Conservation (phyloP, 1,140 invertebrate genomes). For the Homarus americanus region DNA sequence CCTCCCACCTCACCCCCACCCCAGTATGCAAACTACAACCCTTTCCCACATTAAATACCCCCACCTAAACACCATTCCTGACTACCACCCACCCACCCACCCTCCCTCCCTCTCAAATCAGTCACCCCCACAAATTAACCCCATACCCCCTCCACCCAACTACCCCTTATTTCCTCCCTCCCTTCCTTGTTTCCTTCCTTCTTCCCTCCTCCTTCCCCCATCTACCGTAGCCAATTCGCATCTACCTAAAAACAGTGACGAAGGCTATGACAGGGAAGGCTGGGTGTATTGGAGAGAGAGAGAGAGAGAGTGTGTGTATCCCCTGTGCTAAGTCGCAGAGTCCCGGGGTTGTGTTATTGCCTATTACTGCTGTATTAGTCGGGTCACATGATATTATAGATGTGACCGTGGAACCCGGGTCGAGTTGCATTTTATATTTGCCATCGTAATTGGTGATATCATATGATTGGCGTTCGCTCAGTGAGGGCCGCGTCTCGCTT, state of each 20-base stretch:
- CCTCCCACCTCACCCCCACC: background rate
- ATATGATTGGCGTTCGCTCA: slow-evolving; percentile 47
- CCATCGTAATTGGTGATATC: slow-evolving; percentile 49
- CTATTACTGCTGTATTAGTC: slow-evolving; percentile 49
- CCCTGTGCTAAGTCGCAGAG: background rate
- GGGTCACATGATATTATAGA: slow-evolving; percentile 53
- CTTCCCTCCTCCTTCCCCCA: no score
- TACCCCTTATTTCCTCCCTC: background rate
- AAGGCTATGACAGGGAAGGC: no score
- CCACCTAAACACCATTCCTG: no score
- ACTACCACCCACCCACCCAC: background rate
- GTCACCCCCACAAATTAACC: no score
- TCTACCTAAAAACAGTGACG: no score
- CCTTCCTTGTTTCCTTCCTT: background rate
- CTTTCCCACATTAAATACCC: no score
- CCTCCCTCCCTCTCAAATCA: background rate
- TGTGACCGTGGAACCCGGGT: slow-evolving; percentile 31
- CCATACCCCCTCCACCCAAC: background rate
- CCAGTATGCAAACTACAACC: no score
- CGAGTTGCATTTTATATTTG: slow-evolving; percentile 57
- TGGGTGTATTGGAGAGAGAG: no score
- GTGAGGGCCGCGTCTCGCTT: slow-evolving; percentile 8
- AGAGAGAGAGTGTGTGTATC: no score
- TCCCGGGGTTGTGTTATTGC: slow-evolving; percentile 36
- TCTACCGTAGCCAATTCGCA: no score